phyloP scores from a whole-genome alignment of 2,888 invertebrate species.

The Hemistola chrysoprasaria region DNA sequence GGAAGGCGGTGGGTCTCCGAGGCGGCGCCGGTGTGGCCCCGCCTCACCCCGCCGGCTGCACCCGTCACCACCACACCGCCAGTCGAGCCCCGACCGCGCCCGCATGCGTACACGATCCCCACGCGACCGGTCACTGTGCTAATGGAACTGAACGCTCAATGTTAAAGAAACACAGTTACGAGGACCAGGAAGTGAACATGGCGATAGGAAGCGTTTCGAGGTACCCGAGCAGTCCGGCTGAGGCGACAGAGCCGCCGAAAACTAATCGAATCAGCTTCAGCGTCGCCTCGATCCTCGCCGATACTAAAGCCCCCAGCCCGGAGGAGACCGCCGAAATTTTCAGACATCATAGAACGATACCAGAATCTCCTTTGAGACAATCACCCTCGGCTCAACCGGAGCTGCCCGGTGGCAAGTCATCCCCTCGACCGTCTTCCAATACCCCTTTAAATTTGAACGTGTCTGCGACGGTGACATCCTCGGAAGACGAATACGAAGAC shows the following conservation, averaged over 20 bases:
- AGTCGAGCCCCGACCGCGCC: constrained; percentile 77
- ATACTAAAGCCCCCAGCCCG: constrained; percentile 85
- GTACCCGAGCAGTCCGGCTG: constrained; percentile 84
- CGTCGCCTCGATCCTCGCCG: constrained; percentile 93
- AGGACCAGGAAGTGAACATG: constrained; percentile 84
- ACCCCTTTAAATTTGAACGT: constrained; percentile 75
- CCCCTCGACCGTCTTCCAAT: constrained; percentile 66
- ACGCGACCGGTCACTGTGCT: constrained; percentile 69
- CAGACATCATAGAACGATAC: constrained; percentile 76
- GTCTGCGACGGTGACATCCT: constrained; percentile 75
- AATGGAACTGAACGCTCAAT: constrained; percentile 83
- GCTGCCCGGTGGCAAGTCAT: constrained; percentile 68
- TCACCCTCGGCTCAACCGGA: constrained; percentile 74
- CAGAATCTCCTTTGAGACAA: constrained; percentile 72
- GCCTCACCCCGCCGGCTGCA: constrained; percentile 46
- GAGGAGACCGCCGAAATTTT: constrained; percentile 73
- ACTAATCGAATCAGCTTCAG: constrained; percentile 90
- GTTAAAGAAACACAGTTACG: constrained; percentile 83
- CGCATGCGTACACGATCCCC: constrained; percentile 78
- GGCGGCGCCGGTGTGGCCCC: constrained; percentile 39
- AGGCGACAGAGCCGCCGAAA: constrained; percentile 83
- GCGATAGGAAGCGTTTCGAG: constrained; percentile 86
- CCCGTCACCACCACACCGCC: constrained; percentile 50
- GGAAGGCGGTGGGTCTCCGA: constrained; percentile 47
- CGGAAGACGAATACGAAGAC: constrained; percentile 86